Evolutionary conservation across 1,140 invertebrate genomes (phyloP), one percentile per base, ranked within the genome.

Genomic region (Pentalonia nigronervosa): DNA sequence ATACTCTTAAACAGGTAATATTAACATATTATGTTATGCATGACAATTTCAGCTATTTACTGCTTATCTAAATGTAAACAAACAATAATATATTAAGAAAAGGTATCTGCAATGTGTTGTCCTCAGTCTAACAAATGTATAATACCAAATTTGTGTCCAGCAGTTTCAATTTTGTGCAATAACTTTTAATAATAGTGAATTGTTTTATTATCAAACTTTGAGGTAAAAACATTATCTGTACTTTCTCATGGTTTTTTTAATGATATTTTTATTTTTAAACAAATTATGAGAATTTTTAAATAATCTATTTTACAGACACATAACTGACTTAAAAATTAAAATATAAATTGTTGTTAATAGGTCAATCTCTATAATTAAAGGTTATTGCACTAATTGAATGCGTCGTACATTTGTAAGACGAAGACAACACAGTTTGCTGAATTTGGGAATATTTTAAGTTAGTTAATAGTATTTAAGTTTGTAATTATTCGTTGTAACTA

Each of bases 1-100:
- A 98, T 17, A 95, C 97, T 60, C 95, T 99, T 0, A 99, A 99
- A 96, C 98, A 99, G 96, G 97, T 98, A 95, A 94, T 83, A n/a
- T 41, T 41, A 4, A 41, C 41, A 41, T 41, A 41, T 76, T 50
- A 9, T 50, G 86, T 94, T 34, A 17, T 86, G 9, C 14, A 14
- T 67, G 30, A 14, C 0, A 30, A 41, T 83, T 84, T 91, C 3
- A 53, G n/a, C 25, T 67, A 67, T n/a, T n/a, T 25, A n/a, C 30
- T 67, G 30, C 14, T 67, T 67, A n/a, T n/a, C 8, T n/a, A n/a
- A 9, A n/a, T 67, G 14, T 67, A 67, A 67, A 67, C 60, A n/a
- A 76, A n/a, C 4, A 76, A 76, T n/a, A 76, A 17, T 17, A n/a
- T 67, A n/a, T n/a, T 4, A 20, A 76, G 14, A 34, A 14, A 14